These are phyloP conservation scores for Diglossa cyanea DNA, from an alignment of 2,797 vertebrate genomes.

Conservation along the genomic window DNA sequence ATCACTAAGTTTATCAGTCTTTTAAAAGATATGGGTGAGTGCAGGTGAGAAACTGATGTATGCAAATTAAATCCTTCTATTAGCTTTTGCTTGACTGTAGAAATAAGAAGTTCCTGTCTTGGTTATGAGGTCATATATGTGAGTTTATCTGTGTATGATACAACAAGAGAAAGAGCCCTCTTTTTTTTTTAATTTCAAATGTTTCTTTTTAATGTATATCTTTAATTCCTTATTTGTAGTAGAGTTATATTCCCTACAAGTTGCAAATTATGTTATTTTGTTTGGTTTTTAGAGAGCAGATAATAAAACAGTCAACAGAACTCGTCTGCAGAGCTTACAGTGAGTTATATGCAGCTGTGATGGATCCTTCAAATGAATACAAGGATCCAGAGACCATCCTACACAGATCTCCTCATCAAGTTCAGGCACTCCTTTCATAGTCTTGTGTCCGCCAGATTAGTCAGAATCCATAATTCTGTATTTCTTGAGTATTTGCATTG, in stretches of 20 bases:
- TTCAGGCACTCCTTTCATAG: constrained; percentile 90
- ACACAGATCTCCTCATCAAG: constrained; percentile 90
- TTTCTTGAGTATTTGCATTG: neutral
- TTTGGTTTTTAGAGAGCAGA: constrained; percentile 85
- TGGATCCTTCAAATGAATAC: constrained; percentile 83
- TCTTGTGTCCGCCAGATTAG: neutral
- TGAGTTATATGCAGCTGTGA: constrained; percentile 88
- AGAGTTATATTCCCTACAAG: neutral
- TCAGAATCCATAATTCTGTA: neutral
- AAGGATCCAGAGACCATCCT: constrained; percentile 87
- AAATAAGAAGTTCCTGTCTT: neutral
- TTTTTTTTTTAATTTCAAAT: neutral
- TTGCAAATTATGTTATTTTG: neutral
- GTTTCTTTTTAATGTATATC: neutral
- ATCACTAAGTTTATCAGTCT: neutral
- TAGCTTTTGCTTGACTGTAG: neutral
- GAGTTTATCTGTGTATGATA: neutral
- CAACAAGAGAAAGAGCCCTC: neutral
- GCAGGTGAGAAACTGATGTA: neutral
- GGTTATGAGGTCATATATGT: neutral
- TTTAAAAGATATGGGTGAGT: neutral
- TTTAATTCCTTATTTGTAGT: neutral
- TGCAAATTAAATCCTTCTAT: neutral
- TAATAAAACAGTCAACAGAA: constrained; percentile 92
- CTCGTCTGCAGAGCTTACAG: constrained; percentile 91